A percentile compares a stretch with the other conserved stretches of the same genome.
Conservation (phyloP, 2,797 vertebrate genomes). For the Avahi laniger region DNA sequence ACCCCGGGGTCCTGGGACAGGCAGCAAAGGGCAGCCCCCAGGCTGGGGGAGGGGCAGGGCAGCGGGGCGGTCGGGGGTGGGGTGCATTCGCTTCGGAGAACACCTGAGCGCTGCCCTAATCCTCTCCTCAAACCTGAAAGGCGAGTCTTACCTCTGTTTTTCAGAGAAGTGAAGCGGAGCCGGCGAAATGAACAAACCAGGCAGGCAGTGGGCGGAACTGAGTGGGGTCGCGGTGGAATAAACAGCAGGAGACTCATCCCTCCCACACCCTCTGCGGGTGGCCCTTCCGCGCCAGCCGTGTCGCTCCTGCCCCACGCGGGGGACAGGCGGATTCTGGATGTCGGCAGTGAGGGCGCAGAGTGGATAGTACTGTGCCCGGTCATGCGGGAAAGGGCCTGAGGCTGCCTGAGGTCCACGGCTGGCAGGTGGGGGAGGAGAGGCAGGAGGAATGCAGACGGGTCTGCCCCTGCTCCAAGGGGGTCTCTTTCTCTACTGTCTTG, state of each 20-base stretch:
- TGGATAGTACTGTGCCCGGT: neutral
- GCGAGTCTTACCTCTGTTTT: neutral
- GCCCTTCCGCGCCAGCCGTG: too few relatives aligned
- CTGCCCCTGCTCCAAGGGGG: neutral
- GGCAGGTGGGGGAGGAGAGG: neutral
- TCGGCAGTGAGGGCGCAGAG: neutral
- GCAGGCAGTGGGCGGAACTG: neutral
- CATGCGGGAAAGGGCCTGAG: neutral
- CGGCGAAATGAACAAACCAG: neutral
- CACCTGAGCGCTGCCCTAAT: neutral
- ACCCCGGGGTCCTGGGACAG: neutral
- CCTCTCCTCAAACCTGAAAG: neutral
- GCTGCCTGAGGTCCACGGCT: neutral
- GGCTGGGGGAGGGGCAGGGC: neutral
- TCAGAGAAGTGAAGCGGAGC: neutral
- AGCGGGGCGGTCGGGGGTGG: fast-evolving
- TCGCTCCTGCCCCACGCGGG: neutral
- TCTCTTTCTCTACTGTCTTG: neutral
- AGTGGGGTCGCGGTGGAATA: neutral
- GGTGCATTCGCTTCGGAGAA: neutral
- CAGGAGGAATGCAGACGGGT: too few relatives aligned
- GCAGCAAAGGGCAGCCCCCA: neutral
- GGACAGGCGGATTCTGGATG: neutral
- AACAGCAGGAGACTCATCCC: too few relatives aligned
- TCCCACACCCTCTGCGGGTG: too few relatives aligned